Evolutionary conservation across 1,140 invertebrate species (phyloP).

Genomic region (Trissolcus basalis): DNA sequence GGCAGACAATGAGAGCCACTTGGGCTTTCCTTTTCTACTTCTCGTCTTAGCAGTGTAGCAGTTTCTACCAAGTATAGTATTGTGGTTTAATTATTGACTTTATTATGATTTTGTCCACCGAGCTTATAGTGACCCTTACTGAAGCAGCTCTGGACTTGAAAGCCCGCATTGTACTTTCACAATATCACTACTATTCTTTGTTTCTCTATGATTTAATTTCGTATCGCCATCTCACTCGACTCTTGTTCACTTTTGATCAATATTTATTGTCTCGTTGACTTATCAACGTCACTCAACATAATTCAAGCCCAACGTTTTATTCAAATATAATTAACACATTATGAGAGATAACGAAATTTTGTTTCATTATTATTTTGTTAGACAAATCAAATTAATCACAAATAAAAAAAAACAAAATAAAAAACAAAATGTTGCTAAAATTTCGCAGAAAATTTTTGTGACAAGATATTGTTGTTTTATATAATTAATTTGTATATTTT

Average conservation of each 20-base stretch:
- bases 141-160: slow-evolving; percentile 61
- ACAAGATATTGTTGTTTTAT: too few relatives aligned
- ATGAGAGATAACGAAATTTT: too few relatives aligned
- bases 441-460: too few relatives aligned
- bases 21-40: slow-evolving; percentile 51
- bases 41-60: slow-evolving; percentile 36
- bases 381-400: too few relatives aligned
- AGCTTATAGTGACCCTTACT: slow-evolving; percentile 59
- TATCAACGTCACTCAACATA: too few relatives aligned
- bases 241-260: slow-evolving; percentile 48
- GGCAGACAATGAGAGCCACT: slow-evolving; percentile 67
- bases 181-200: slow-evolving; percentile 45
- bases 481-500: too few relatives aligned
- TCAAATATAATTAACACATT: too few relatives aligned
- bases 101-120: slow-evolving; percentile 69
- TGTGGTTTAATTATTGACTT: slow-evolving; percentile 71
- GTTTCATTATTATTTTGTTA: too few relatives aligned
- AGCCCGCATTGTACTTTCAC: slow-evolving; percentile 56
- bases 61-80: slow-evolving; percentile 60
- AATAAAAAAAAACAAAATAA: too few relatives aligned
- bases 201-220: slow-evolving; percentile 28
- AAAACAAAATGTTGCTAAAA: too few relatives aligned
- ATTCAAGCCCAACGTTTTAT: too few relatives aligned
- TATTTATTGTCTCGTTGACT: slow-evolving; percentile 23
- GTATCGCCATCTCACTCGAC: slow-evolving; percentile 6